A percentile compares a stretch with the other conserved stretches of the same genome.
Conservation (phyloP, 2,888 invertebrate species). For the Macropis europaea region DNA sequence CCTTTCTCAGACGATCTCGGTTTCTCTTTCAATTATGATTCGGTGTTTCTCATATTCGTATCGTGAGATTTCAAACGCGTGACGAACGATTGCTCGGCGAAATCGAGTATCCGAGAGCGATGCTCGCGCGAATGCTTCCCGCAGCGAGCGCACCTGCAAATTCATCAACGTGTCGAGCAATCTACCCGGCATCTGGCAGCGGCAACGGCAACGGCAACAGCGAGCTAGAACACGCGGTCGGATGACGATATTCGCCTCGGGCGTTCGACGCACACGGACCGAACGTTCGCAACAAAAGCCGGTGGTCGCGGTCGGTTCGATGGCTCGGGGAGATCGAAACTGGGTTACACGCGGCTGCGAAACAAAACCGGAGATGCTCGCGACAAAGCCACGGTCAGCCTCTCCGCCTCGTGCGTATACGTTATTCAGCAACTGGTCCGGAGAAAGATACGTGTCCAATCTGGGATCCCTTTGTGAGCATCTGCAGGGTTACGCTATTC, state of each 20-base stretch:
- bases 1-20: no score
- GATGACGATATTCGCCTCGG: constrained; percentile 16
- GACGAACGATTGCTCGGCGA: no score
- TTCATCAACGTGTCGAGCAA: constrained; percentile 23
- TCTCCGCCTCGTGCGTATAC: constrained; percentile 15
- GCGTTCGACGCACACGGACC: neutral
- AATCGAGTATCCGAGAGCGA: no score
- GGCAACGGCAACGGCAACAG: no score
- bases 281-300: constrained; percentile 42
- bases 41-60: no score
- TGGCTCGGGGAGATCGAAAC: constrained; percentile 42
- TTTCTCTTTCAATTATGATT: no score
- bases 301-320: constrained; percentile 31
- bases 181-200: constrained; percentile 17
- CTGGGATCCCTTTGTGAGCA: constrained; percentile 57
- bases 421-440: constrained; percentile 52
- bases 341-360: constrained; percentile 54
- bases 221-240: neutral
- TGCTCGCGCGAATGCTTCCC: neutral
- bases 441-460: constrained; percentile 62
- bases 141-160: neutral
- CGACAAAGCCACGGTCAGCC: constrained; percentile 22
- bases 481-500: constrained; percentile 50
- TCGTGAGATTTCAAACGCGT: no score
- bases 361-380: constrained; percentile 35